These are phyloP conservation scores for Chrysotoxum bicinctum DNA, from an alignment of 2,888 invertebrate genomes.

Conservation along the genomic window DNA sequence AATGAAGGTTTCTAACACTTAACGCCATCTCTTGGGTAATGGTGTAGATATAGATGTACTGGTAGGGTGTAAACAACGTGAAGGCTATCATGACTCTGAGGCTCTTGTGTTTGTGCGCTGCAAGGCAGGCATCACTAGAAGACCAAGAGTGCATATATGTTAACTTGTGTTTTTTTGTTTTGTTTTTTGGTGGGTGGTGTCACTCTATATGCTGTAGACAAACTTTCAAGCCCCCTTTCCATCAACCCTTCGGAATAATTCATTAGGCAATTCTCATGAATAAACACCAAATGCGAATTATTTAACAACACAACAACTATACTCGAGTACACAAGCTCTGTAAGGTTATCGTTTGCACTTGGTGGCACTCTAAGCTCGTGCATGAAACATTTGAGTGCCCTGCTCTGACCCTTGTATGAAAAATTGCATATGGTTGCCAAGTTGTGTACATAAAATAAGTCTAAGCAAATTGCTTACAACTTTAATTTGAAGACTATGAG, in stretches of 20 bases:
- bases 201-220: background rate
- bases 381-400: conserved; percentile 4
- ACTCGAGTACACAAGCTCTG: background rate
- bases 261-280: conserved; percentile 72
- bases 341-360: conserved; percentile 8
- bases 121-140: conserved; percentile 10
- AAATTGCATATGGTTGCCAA: conserved; percentile 18
- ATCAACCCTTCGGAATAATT: conserved; percentile 64
- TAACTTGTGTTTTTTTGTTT: conserved; percentile 18
- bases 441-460: background rate
- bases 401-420: conserved; percentile 34
- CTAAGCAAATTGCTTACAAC: too few species aligned
- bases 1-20: conserved; percentile 42
- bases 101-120: conserved; percentile 29
- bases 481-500: too few species aligned
- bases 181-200: conserved; percentile 7
- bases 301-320: conserved; percentile 33
- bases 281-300: conserved; percentile 71
- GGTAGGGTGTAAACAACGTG: background rate
- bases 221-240: conserved; percentile 11
- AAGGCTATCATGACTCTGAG: conserved; percentile 11
- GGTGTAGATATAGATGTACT: background rate
- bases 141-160: conserved; percentile 57
- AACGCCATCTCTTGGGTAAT: conserved; percentile 25
- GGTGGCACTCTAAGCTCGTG: conserved; percentile 36